Conservation (phyloP, 2,113 vertebrate species). For the Baryphthengus martii region DNA sequence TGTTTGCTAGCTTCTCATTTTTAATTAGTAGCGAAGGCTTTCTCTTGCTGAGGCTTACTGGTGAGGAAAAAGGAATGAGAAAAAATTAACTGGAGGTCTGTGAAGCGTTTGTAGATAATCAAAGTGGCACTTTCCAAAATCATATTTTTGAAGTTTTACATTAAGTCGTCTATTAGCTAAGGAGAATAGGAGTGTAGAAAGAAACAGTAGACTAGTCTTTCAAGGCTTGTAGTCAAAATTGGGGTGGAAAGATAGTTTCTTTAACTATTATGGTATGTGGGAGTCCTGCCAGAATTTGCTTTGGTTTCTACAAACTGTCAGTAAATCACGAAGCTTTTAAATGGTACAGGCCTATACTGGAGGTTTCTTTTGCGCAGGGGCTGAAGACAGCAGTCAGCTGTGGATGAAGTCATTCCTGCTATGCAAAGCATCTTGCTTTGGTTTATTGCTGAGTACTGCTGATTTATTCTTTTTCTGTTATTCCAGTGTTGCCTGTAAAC, state of each 20-base stretch:
- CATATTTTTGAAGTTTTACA: not conserved
- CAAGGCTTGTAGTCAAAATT: conserved; percentile 25
- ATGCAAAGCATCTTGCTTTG: conserved; percentile 44
- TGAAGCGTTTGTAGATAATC: not conserved
- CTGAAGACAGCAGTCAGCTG: conserved; percentile 52
- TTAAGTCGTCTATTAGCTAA: not conserved
- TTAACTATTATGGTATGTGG: conserved; percentile 47
- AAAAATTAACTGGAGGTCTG: not conserved
- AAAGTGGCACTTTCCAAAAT: not conserved
- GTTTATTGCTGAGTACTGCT: not conserved
- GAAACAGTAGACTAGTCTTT: not conserved
- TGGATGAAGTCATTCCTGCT: conserved; percentile 58
- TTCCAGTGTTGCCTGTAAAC: not conserved
- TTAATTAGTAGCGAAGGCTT: not conserved
- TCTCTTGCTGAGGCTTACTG: not conserved
- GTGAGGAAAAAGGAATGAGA: not conserved
- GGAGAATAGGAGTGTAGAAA: not conserved
- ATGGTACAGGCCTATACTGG: not conserved
- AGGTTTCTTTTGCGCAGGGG: conserved; percentile 26
- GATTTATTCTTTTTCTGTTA: conserved; percentile 3
- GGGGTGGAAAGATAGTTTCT: conserved; percentile 27
- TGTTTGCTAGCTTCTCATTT: not conserved
- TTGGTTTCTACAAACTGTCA: conserved; percentile 46
- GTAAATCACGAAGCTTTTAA: not conserved
- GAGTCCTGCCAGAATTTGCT: conserved; percentile 38